Percentiles rank a stretch among this genome's conserved stretches.
Conservation (phyloP, 2,113 vertebrate genomes). For the Grantiella picta region DNA sequence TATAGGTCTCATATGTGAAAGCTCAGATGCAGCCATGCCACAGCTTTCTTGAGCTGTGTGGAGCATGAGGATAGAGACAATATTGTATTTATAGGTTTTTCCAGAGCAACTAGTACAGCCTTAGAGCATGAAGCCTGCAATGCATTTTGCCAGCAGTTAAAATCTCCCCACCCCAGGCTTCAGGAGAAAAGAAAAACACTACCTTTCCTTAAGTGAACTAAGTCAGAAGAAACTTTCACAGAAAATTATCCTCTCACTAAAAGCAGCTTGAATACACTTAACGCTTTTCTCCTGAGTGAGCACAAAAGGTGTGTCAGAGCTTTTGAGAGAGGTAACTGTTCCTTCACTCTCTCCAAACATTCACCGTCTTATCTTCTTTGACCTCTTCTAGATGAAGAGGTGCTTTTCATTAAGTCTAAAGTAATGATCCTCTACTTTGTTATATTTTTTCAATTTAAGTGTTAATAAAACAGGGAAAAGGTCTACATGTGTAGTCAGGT, state of each 20-base stretch:
- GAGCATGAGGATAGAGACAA: not conserved
- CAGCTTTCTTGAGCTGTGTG: not conserved
- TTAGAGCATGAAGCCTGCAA: rapidly evolving
- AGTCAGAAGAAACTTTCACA: not conserved
- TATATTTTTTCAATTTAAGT: not conserved
- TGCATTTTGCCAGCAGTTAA: not conserved
- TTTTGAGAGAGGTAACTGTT: not conserved
- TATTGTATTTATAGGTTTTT: not conserved
- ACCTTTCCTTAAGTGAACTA: not conserved
- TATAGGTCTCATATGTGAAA: not conserved
- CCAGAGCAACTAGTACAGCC: not conserved
- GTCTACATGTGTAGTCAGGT: not conserved
- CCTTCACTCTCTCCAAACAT: not conserved
- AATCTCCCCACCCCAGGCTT: not conserved
- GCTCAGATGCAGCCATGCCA: not conserved
- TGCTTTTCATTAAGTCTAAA: not conserved
- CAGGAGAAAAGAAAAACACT: not conserved
- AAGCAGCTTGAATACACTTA: not conserved
- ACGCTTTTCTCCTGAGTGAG: not conserved
- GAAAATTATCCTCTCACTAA: not conserved
- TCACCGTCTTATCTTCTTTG: not conserved
- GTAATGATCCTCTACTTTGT: not conserved
- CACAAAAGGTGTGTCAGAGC: not conserved
- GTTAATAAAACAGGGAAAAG: not conserved
- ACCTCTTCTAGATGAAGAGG: not conserved